Evolutionary conservation across 2,797 vertebrate species (phyloP).

Genomic region (Typhlichthys eigenmanni): DNA sequence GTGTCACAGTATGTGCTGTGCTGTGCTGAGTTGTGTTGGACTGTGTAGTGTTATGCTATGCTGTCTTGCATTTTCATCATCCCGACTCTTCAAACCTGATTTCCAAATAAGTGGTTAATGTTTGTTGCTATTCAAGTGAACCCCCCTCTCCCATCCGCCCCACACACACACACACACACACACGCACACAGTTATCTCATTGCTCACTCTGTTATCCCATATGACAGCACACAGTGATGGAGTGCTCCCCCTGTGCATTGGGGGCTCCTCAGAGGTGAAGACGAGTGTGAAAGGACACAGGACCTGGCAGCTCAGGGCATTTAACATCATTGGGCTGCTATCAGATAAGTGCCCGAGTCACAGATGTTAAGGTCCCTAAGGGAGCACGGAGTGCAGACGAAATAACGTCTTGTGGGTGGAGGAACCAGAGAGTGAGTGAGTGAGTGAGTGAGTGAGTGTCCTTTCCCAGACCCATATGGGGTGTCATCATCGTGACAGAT

Average conservation of each 20-base stretch:
- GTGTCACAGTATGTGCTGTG: background rate
- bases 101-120: too few relatives aligned
- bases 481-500: constrained; percentile 10
- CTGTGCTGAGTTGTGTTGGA: too few relatives aligned
- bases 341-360: constrained; percentile 23
- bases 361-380: constrained; percentile 26
- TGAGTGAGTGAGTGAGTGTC: constrained; percentile 3
- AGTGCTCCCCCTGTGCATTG: constrained; percentile 31
- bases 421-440: constrained; percentile 11
- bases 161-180: background rate
- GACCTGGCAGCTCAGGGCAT: constrained; percentile 23
- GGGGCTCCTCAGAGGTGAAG: constrained; percentile 29
- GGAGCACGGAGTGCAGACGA: constrained; percentile 9
- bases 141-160: too few relatives aligned
- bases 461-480: constrained; percentile 20
- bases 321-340: constrained; percentile 41
- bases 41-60: too few relatives aligned
- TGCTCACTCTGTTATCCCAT: constrained; percentile 30
- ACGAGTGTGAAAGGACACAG: constrained; percentile 26
- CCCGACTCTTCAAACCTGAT: too few relatives aligned
- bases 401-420: constrained; percentile 29
- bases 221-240: constrained; percentile 31
- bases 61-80: too few relatives aligned
- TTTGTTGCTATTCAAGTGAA: too few relatives aligned
- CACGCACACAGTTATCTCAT: background rate